Base-by-base conservation (phyloP, 2,113 vertebrate species). In the Mugil cephalus region DNA sequence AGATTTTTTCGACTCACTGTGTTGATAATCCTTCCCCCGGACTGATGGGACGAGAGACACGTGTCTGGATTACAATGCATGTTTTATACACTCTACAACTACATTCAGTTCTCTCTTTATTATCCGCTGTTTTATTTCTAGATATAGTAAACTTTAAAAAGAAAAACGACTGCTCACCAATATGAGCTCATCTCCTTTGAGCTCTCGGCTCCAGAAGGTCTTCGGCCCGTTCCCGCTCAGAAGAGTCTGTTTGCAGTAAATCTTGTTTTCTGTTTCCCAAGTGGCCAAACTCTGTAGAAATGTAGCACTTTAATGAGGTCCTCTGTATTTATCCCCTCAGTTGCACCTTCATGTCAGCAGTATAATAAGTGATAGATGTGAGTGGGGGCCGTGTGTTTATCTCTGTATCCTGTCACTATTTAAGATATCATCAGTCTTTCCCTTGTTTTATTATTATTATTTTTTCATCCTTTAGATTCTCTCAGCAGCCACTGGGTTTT, bases 201-300 rank as follows among this genome's bases (percentile, higher is more conserved):
- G 89, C 77, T 99, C 97, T 11, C 98, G 94, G 85, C 95, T 98
- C 98, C 98, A 99, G 88, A 95, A 97, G 21, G 98, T 99, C 88
- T 97, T 97, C 10, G 97, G 97, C 15, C 97, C 96, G 0, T 91
- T 91, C 36, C 96, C 97, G 1, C 96, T 97, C 70, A 96, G 59
- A 1, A 99, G 95, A 59, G 95, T 97, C 91, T 99, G 98, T 69
- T 94, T 96, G 93, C 98, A 99, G 86, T 93, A 94, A 63, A 99
- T 97, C 92, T 99, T 99, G 91, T 97, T 98, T 89, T 98, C 96
- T 0, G 93, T 96, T 88, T 99, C 98, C 97, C 97, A 99, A 58
- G 95, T 96, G 79, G 96, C 92, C 90, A 98, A 90, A 83, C 98
- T 99, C 98, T 99, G 94, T 21, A 30, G 79, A 79, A 90, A 66